Evolutionary conservation across 2,888 invertebrate genomes (phyloP).

Genomic region (Lasioglossum marginatum): DNA sequence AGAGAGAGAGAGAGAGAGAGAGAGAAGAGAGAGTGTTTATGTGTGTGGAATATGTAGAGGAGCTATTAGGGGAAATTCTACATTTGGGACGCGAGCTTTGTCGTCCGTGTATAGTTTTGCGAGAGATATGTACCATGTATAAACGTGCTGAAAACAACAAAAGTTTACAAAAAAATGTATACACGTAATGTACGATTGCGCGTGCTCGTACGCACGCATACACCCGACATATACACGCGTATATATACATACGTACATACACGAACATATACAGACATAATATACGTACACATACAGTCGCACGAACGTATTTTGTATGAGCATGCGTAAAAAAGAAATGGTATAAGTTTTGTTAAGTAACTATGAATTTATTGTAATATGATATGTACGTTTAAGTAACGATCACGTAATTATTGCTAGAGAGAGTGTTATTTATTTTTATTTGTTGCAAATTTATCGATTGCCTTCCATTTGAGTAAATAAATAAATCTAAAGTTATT

Average conservation of each 20-base stretch:
- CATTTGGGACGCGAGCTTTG: slow-evolving; percentile 21
- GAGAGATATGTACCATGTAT: slow-evolving; percentile 44
- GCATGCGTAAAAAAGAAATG: slow-evolving; percentile 68
- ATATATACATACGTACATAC: slow-evolving; percentile 36
- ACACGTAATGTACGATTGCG: slow-evolving; percentile 17
- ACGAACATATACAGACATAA: slow-evolving; percentile 41
- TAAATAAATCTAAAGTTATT: slow-evolving; percentile 82
- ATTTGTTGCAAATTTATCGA: slow-evolving; percentile 85
- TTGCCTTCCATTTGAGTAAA: slow-evolving; percentile 85
- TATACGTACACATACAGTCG: slow-evolving; percentile 53
- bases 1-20: neutral
- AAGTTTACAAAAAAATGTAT: slow-evolving; percentile 17
- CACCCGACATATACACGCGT: slow-evolving; percentile 19
- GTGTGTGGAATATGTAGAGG: neutral
- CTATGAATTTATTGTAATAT: slow-evolving; percentile 80
- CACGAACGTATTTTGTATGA: slow-evolving; percentile 78
- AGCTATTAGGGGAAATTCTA: slow-evolving; percentile 29
- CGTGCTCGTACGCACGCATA: slow-evolving; percentile 29
- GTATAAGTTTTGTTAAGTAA: slow-evolving; percentile 80
- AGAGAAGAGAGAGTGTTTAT: neutral
- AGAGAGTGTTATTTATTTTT: slow-evolving; percentile 85
- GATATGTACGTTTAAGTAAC: slow-evolving; percentile 79
- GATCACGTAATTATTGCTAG: slow-evolving; percentile 83
- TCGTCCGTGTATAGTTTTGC: slow-evolving; percentile 52
- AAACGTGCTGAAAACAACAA: slow-evolving; percentile 23